Evolutionary conservation across 2,797 vertebrate species (phyloP).

Genomic region (Holocentrus rufus): DNA sequence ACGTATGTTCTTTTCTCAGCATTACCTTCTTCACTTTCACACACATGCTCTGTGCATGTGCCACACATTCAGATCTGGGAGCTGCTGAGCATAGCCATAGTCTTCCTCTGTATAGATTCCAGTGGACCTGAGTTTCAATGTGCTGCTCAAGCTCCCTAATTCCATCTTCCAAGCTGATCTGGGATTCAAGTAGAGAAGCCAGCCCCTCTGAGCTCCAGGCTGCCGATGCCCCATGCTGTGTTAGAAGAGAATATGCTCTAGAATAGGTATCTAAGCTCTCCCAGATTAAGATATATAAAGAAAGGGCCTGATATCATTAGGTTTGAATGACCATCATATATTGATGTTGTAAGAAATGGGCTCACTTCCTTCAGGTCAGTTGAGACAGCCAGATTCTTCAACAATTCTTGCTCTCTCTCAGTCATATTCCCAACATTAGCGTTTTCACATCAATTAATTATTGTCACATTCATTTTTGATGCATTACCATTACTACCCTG

Average conservation of each 20-base stretch:
- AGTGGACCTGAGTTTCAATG: not conserved
- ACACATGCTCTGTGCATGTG: not conserved
- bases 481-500: too few species aligned
- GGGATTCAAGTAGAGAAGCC: not conserved
- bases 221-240: not conserved
- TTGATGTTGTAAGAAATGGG: not conserved
- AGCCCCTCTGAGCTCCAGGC: not conserved
- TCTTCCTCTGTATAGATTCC: too few species aligned
- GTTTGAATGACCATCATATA: not conserved
- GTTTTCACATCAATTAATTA: constrained; percentile 62
- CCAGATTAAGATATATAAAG: constrained; percentile 13
- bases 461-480: constrained; percentile 11
- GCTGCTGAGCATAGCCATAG: too few species aligned
- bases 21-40: not conserved
- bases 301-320: not conserved
- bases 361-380: not conserved
- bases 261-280: not conserved
- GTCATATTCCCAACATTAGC: constrained; percentile 22
- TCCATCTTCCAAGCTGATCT: not conserved
- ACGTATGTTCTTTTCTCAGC: not conserved
- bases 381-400: constrained; percentile 9
- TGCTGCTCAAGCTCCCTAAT: not conserved
- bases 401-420: not conserved
- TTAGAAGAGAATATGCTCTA: constrained; percentile 8
- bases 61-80: not conserved